phyloP scores from a whole-genome alignment of 2,113 vertebrate species.

The Macheiramphus alcinus region DNA sequence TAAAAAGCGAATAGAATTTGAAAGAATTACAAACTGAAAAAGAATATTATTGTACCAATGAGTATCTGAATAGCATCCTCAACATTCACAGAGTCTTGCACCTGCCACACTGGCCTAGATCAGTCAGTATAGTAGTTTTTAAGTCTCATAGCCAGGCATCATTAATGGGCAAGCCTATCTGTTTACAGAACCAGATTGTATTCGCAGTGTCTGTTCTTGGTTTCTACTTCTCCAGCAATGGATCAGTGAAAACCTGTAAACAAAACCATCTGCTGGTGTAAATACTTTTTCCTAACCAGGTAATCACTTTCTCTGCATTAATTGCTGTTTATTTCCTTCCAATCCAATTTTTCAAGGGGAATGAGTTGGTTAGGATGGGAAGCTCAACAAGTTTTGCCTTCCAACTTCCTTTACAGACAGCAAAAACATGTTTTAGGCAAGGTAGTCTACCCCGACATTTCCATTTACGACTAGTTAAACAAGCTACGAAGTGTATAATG shows the following conservation, averaged over 20 bases:
- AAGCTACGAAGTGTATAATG: not conserved
- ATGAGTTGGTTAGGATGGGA: not conserved
- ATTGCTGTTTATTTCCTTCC: not conserved
- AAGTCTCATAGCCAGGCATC: not conserved
- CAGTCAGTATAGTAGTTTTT: not conserved
- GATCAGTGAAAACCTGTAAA: conserved; percentile 18
- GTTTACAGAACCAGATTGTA: not conserved
- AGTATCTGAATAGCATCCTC: not conserved
- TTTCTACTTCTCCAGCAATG: not conserved
- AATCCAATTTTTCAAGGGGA: not conserved
- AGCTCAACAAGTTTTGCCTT: not conserved
- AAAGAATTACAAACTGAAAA: not conserved
- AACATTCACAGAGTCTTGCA: not conserved
- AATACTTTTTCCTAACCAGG: conserved; percentile 11
- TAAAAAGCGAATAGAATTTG: not conserved
- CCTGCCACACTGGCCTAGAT: not conserved
- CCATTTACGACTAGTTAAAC: not conserved
- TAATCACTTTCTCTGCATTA: not conserved
- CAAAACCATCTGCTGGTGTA: conserved; percentile 33
- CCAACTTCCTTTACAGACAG: not conserved
- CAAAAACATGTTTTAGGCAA: not conserved
- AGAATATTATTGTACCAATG: not conserved
- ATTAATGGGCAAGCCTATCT: not conserved
- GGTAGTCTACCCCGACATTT: not conserved
- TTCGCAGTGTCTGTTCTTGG: not conserved